Evolutionary conservation across 1,140 invertebrate species (phyloP), one percentile per base, ranked within the genome.

Genomic region (Ceratitis capitata): DNA sequence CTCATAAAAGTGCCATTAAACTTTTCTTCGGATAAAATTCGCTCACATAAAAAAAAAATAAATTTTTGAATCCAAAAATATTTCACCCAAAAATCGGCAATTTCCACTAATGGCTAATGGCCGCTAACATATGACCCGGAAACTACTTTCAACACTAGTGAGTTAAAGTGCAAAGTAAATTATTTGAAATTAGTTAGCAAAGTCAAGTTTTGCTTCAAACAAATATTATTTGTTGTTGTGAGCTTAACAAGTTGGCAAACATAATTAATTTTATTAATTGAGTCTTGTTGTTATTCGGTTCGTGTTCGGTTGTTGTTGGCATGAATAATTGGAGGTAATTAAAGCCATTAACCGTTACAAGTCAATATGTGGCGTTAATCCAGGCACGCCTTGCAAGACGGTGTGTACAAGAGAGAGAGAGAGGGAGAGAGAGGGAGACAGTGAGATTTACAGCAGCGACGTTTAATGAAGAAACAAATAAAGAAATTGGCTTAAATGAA

Each of bases 261-360:
- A 45, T 78, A 47, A 78, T 45, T 47, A 45, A 42, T 78, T 78
- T 78, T 45, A 19, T 78, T 78, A 45, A 78, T 42, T 78, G 69
- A 2, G 19, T 47, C 2, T 32, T 78, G 39, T 78, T 78, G 39
- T 19, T 10, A 45, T 78, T 23, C 26, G 32, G 69, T n/a, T n/a
- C n/a, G n/a, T n/a, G n/a, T n/a, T n/a, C n/a, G n/a, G n/a, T n/a
- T n/a, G n/a, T n/a, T n/a, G n/a, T n/a, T n/a, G 69, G 69, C 69
- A 78, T 47, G 69, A 78, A 42, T 78, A 39, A 78, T 47, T 78
- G 39, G 39, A n/a, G 39, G 69, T 45, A 78, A 78, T 78, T 78
- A 78, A 78, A 23, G 39, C 19, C 14, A 78, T 78, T 78, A 45
- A 26, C 32, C 19, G 69, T 78, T n/a, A 19, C 42, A 42, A 78